phyloP scores from a whole-genome alignment of 2,797 vertebrate genomes.

The Sebastolobus altivelis region DNA sequence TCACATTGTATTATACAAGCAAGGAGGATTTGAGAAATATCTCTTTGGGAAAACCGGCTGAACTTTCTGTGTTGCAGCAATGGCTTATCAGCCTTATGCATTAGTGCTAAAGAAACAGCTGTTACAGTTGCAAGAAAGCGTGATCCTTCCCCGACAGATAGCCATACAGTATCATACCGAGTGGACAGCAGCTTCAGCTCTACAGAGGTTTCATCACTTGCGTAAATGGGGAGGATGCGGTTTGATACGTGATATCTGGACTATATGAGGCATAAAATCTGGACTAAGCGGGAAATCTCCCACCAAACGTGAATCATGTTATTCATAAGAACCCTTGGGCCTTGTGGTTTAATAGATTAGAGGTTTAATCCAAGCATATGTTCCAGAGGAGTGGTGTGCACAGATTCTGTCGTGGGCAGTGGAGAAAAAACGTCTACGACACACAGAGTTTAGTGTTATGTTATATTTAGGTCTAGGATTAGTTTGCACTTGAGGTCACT shows the following conservation, averaged over 20 bases:
- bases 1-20: not conserved
- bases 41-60: not conserved
- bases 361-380: not conserved
- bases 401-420: not conserved
- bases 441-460: not conserved
- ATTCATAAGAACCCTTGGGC: not conserved
- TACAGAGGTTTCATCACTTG: not conserved
- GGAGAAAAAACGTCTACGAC: not conserved
- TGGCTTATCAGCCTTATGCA: slow-evolving; percentile 9
- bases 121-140: not conserved
- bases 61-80: slow-evolving; percentile 9
- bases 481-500: slow-evolving; percentile 5
- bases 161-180: not conserved
- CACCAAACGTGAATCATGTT: slow-evolving; percentile 2
- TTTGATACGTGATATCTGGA: slow-evolving; percentile 11
- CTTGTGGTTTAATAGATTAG: not conserved
- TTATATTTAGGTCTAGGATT: not conserved
- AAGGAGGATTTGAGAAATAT: slow-evolving; percentile 14
- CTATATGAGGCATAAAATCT: slow-evolving; percentile 1
- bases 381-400: not conserved
- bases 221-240: not conserved
- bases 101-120: not conserved
- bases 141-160: not conserved
- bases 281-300: slow-evolving; percentile 8
- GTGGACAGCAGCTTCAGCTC: not conserved